These are phyloP conservation scores for Columbina picui DNA, from an alignment of 2,113 vertebrate species.

Conservation along the genomic window DNA sequence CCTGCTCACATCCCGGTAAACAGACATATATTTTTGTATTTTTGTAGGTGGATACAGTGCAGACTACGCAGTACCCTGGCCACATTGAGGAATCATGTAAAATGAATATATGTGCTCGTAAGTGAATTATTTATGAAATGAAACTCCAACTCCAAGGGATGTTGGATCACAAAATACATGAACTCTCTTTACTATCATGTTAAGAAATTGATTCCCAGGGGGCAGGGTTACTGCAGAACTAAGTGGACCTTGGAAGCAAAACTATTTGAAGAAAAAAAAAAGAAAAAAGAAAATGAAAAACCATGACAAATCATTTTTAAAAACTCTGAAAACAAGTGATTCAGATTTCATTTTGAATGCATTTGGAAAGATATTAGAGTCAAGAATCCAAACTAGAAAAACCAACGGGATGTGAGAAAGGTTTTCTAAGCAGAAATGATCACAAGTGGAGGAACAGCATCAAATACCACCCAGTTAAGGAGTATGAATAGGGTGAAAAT, in stretches of 20 bases:
- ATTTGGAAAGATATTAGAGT: not conserved
- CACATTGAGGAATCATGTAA: conserved; percentile 79
- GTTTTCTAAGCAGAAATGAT: conserved; percentile 44
- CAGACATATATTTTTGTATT: conserved; percentile 80
- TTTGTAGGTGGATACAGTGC: conserved; percentile 80
- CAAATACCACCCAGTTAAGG: conserved; percentile 39
- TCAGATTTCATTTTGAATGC: conserved; percentile 22
- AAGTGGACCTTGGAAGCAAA: conserved; percentile 55
- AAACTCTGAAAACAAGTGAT: not conserved
- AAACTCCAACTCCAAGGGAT: conserved; percentile 69
- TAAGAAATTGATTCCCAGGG: conserved; percentile 67
- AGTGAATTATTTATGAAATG: conserved; percentile 72
- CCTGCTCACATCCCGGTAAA: conserved; percentile 71
- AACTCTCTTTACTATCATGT: conserved; percentile 25
- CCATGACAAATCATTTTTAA: not conserved
- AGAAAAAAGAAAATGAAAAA: not conserved
- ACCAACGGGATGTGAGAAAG: conserved; percentile 54
- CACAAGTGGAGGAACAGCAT: not conserved
- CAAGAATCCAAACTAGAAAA: not conserved
- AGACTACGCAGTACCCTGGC: conserved; percentile 73
- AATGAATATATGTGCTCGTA: conserved; percentile 80
- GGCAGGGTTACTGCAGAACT: conserved; percentile 56
- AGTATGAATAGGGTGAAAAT: conserved; percentile 35
- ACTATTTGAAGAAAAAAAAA: not conserved
- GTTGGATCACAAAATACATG: conserved; percentile 73